Evolutionary conservation across 2,797 vertebrate genomes (phyloP).

Genomic region (Pogoniulus pusillus): DNA sequence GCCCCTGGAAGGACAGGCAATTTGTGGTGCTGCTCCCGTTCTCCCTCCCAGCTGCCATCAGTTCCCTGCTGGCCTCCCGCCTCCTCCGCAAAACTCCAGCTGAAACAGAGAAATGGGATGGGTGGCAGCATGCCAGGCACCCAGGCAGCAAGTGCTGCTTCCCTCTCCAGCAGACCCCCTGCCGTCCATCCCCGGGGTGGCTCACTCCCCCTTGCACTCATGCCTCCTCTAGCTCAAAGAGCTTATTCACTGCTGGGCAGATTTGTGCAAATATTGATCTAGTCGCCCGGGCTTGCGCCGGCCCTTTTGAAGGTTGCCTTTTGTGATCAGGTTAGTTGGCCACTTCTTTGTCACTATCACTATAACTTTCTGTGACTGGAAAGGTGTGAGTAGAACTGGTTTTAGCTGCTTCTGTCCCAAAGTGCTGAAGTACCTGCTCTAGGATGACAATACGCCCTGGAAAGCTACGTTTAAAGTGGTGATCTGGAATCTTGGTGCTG

Average conservation of each 20-base stretch:
- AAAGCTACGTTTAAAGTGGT: background rate
- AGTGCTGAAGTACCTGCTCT: background rate
- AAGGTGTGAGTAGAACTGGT: background rate
- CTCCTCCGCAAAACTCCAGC: background rate
- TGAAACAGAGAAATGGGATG: slow-evolving; percentile 47
- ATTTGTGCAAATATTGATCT: slow-evolving; percentile 6
- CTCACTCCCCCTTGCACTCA: background rate
- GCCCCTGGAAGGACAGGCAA: background rate
- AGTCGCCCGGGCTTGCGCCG: background rate
- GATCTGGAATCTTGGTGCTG: background rate
- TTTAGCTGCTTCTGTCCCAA: background rate
- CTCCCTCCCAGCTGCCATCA: background rate
- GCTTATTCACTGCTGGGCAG: background rate
- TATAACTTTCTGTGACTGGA: background rate
- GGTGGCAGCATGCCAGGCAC: slow-evolving; percentile 12
- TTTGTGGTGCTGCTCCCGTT: background rate
- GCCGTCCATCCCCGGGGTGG: background rate
- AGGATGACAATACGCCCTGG: background rate
- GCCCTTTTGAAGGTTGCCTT: background rate
- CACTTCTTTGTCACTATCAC: background rate
- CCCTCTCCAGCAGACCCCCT: background rate
- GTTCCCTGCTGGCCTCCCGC: background rate
- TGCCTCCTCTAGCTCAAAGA: background rate
- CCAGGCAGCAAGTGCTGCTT: background rate
- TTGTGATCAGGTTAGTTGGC: background rate